phyloP scores from a whole-genome alignment of 2,888 invertebrate species.

The Tetanocera ferruginea region DNA sequence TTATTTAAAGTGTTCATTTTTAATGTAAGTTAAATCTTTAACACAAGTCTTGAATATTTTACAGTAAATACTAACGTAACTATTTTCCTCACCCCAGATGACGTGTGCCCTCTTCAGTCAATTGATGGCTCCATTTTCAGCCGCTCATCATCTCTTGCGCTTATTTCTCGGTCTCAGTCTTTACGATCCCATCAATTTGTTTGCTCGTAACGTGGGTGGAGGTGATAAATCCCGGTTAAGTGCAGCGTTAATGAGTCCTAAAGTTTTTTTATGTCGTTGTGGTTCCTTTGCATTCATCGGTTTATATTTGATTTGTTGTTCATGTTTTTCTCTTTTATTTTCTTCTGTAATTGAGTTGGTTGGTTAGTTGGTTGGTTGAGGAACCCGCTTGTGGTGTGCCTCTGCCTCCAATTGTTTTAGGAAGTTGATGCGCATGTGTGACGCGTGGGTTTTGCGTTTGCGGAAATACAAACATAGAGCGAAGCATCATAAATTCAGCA shows the following conservation, averaged over 20 bases:
- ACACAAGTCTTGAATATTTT: no score
- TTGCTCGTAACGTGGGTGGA: conserved; percentile 56
- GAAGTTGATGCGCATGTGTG: conserved; percentile 50
- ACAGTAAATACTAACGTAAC: no score
- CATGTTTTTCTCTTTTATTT: not conserved
- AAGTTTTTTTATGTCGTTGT: conserved; percentile 41
- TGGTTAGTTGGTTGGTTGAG: conserved; percentile 1
- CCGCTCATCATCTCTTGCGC: not conserved
- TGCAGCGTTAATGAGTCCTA: conserved; percentile 59
- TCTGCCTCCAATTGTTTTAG: conserved; percentile 23
- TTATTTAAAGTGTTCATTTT: not conserved
- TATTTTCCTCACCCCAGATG: not conserved
- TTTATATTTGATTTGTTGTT: not conserved
- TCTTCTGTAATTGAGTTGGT: not conserved
- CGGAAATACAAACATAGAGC: conserved; percentile 23
- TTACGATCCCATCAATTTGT: conserved; percentile 33
- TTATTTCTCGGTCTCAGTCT: not conserved
- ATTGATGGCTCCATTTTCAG: conserved; percentile 21
- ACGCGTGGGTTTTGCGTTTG: conserved; percentile 56
- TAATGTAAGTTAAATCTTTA: no score
- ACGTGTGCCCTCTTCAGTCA: not conserved
- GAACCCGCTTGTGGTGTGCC: not conserved
- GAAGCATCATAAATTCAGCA: conserved; percentile 57
- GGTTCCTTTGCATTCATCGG: not conserved
- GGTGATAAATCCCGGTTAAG: conserved; percentile 65